A percentile compares a stretch with the other conserved stretches of the same genome.
Conservation (phyloP, 2,888 invertebrate species). For the Acronicta leporina region DNA sequence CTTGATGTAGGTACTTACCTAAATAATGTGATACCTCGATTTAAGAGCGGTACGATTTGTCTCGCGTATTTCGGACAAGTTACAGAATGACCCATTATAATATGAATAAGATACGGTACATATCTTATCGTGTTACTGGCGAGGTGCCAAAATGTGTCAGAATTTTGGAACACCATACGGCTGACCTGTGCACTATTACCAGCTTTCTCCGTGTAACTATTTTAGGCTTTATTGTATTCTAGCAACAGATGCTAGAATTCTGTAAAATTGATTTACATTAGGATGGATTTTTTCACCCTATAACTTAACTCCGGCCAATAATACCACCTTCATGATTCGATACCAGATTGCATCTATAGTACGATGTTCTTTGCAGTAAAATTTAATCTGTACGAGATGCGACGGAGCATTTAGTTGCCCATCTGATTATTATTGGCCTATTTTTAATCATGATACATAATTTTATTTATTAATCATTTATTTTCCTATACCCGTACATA, state of each 20-base stretch:
- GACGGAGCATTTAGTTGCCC: slow-evolving; percentile 7
- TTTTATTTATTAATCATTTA: no score
- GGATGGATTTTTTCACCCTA: no score
- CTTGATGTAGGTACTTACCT: slow-evolving; percentile 65
- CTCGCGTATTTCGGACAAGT: slow-evolving; percentile 40
- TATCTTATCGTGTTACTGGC: slow-evolving; percentile 44
- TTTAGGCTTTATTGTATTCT: slow-evolving; percentile 9
- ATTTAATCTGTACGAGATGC: slow-evolving; percentile 10
- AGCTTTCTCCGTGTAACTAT: slow-evolving; percentile 37
- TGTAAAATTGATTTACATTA: no score
- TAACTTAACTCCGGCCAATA: background rate
- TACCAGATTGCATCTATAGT: no score
- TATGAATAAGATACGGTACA: slow-evolving; percentile 46
- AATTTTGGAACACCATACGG: slow-evolving; percentile 34
- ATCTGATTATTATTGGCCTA: slow-evolving; percentile 20
- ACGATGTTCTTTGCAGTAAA: slow-evolving; percentile 1
- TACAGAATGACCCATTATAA: slow-evolving; percentile 41
- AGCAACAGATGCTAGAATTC: no score
- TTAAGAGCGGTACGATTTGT: slow-evolving; percentile 51
- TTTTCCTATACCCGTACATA: no score
- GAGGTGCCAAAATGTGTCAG: slow-evolving; percentile 40
- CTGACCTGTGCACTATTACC: slow-evolving; percentile 46
- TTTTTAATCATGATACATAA: background rate
- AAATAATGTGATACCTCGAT: slow-evolving; percentile 58
- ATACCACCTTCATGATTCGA: background rate